Evolutionary conservation across 2,113 vertebrate genomes (phyloP).

Genomic region (Furnarius figulus): DNA sequence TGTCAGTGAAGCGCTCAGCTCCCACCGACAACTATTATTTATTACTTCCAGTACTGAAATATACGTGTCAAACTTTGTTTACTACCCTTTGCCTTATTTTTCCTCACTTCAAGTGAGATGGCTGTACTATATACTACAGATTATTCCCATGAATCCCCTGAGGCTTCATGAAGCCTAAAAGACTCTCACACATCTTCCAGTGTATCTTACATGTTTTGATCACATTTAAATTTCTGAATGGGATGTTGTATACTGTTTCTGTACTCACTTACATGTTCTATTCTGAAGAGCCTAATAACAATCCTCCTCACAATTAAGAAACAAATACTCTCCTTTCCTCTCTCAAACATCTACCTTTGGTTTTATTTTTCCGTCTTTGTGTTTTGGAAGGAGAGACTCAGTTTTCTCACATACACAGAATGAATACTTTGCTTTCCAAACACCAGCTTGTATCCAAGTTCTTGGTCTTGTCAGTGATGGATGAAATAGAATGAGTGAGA

Average conservation of each 20-base stretch:
- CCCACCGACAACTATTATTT: not conserved
- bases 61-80: not conserved
- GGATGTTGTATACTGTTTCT: not conserved
- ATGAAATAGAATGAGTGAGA: not conserved
- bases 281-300: not conserved
- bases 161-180: not conserved
- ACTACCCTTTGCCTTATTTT: not conserved
- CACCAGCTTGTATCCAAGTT: not conserved
- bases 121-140: not conserved
- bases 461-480: not conserved
- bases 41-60: slow-evolving; percentile 30
- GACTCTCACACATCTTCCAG: not conserved
- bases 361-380: not conserved
- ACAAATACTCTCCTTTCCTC: not conserved
- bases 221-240: not conserved
- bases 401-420: not conserved
- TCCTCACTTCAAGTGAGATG: not conserved
- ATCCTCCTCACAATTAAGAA: not conserved
- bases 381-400: not conserved
- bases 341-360: not conserved
- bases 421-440: accelerated
- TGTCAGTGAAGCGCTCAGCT: slow-evolving; percentile 29
- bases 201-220: not conserved
- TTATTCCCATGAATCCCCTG: not conserved
- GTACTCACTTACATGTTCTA: not conserved